Conservation (phyloP, 2,113 vertebrate species). For the Scopus umbretta region DNA sequence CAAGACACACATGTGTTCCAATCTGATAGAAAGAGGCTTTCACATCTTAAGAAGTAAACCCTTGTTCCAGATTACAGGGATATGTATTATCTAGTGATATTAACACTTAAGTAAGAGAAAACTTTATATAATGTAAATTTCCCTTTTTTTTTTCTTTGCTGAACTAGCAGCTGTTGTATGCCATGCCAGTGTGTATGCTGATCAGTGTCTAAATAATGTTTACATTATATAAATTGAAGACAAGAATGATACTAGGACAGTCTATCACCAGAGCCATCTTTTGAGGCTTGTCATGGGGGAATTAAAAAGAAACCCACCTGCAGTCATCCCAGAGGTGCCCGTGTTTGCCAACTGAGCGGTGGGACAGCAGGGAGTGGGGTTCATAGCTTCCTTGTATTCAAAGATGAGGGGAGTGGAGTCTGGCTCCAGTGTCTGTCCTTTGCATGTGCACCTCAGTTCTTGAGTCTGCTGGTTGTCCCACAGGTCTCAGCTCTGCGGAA, state of each 20-base stretch:
- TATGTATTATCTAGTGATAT: neutral
- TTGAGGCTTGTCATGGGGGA: neutral
- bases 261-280: neutral
- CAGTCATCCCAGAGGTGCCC: neutral
- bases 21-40: neutral
- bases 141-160: neutral
- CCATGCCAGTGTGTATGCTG: neutral
- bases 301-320: neutral
- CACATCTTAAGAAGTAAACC: neutral
- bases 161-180: neutral
- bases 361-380: neutral
- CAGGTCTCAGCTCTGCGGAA: neutral
- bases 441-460: neutral
- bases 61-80: neutral
- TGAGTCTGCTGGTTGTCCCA: neutral
- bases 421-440: neutral
- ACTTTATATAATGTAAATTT: neutral
- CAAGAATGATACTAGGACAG: neutral
- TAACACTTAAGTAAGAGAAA: neutral
- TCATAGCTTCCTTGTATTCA: neutral
- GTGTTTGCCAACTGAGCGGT: rapidly evolving
- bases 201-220: neutral
- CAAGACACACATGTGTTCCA: neutral
- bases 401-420: neutral
- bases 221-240: neutral